Evolutionary conservation across 2,113 vertebrate genomes (phyloP), one percentile per base, ranked within the genome.

Genomic region (Fregata magnificens): DNA sequence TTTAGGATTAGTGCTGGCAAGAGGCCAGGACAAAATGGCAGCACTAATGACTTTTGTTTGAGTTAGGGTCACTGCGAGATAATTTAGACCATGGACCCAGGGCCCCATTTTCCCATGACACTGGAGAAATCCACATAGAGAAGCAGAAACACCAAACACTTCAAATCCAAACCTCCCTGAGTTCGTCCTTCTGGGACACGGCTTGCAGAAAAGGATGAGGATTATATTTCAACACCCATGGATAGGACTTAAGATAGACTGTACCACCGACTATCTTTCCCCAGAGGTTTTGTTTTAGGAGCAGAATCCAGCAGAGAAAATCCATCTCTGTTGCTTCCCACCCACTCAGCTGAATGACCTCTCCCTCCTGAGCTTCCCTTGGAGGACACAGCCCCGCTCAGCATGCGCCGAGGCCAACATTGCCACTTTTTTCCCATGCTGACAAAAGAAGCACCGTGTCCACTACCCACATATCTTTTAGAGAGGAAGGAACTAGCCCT

Each of bases 1-100:
- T 82, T 74, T 82, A 85, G 83, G 86, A 96, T 91, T 91, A 95
- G 50, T 16, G 32, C 45, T 94, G 95, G 95, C 81, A 93, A 95
- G 45, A 61, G 7, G 81, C 86, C 94, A 96, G 86, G 81, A 95
- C 77, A 97, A 97, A 95, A 97, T 87, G 97, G 91, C 96, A 94
- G 91, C 3, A 4, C n/a, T 94, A 93, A 89, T 3, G 16, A 86
- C 70, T 95, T 88, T 91, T 81, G 55, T 79, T 81, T 91, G 62
- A 87, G 58, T 82, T 89, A 87, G 40, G 40, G 86, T 95, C 88
- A 96, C n/a, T 73, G 56, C 16, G 7, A 92, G 86, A 89, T 53
- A 89, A 96, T 87, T 95, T 50, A 82, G 70, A 74, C 34, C 28
- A 91, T 1, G 3, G 56, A 83, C 9, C 16, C 3, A 9, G 93